These are phyloP conservation scores for Mongoloraphidia duomilia DNA, from an alignment of 2,888 invertebrate genomes.

Conservation along the genomic window DNA sequence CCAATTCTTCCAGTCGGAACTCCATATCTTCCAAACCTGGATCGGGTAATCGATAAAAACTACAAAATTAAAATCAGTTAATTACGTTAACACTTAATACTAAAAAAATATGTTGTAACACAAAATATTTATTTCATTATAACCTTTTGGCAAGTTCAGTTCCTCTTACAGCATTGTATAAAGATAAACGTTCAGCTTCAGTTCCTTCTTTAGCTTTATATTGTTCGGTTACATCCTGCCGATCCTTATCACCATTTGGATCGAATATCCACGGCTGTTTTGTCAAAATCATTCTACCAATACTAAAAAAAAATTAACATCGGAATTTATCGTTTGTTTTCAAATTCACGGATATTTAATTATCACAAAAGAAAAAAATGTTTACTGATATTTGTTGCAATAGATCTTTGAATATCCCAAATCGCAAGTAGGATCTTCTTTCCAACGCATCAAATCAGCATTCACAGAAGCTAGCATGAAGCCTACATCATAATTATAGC, in stretches of 20 bases:
- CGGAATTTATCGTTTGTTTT: neutral
- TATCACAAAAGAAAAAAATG: constrained; percentile 11
- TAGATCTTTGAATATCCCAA: constrained; percentile 53
- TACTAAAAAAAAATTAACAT: constrained; percentile 31
- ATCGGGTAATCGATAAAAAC: constrained; percentile 45
- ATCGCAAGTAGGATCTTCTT: constrained; percentile 45
- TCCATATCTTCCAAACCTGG: constrained; percentile 42
- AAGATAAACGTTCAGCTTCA: constrained; percentile 53
- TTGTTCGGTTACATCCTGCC: constrained; percentile 49
- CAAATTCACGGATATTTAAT: neutral
- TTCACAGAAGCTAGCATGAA: constrained; percentile 74
- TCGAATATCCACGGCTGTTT: constrained; percentile 60
- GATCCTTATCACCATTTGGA: constrained; percentile 53
- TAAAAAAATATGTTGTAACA: neutral
- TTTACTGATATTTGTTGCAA: constrained; percentile 60
- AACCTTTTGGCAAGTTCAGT: constrained; percentile 49
- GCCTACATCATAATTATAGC: constrained; percentile 56
- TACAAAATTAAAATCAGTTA: constrained; percentile 19
- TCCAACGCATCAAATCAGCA: constrained; percentile 70
- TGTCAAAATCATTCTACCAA: constrained; percentile 59
- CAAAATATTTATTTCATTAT: neutral
- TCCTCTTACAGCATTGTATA: constrained; percentile 60
- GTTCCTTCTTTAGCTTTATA: constrained; percentile 64
- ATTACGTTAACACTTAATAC: neutral
- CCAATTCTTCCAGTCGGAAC: constrained; percentile 56